Evolutionary conservation across 2,113 vertebrate species (phyloP).

Genomic region (Indri indri): DNA sequence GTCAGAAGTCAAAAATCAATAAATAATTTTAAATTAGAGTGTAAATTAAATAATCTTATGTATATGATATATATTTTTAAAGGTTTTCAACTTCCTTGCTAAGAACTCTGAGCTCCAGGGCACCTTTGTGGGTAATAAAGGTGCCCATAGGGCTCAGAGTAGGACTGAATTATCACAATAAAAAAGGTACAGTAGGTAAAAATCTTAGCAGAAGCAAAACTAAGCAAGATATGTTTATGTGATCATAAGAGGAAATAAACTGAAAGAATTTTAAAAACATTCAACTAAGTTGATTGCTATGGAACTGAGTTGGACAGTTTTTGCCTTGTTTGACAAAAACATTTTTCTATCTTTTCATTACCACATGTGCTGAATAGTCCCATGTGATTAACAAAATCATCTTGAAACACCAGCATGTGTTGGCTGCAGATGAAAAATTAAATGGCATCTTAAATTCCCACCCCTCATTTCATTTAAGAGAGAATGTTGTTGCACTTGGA

Average conservation of each 20-base stretch:
- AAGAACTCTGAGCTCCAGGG: not conserved
- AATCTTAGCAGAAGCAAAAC: slow-evolving; percentile 45
- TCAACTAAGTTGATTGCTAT: slow-evolving; percentile 4
- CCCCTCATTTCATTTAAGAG: slow-evolving; percentile 74
- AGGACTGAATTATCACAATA: not conserved
- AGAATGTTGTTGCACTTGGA: slow-evolving; percentile 74
- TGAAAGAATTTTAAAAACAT: not conserved
- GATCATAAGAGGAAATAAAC: slow-evolving; percentile 15
- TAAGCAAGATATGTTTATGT: slow-evolving; percentile 51
- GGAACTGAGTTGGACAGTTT: slow-evolving; percentile 65
- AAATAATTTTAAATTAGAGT: not conserved
- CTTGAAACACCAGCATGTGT: slow-evolving; percentile 79
- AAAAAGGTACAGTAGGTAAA: slow-evolving; percentile 1
- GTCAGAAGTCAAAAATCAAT: not conserved
- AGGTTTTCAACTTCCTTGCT: not conserved
- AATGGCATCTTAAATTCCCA: slow-evolving; percentile 75
- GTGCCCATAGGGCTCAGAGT: not conserved
- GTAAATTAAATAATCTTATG: not conserved
- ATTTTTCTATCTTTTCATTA: slow-evolving; percentile 76
- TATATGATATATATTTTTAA: not conserved
- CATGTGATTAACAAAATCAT: slow-evolving; percentile 82
- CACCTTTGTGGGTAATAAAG: not conserved
- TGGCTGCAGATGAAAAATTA: slow-evolving; percentile 80
- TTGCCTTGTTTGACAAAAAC: slow-evolving; percentile 72
- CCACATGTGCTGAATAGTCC: slow-evolving; percentile 68